Conservation (phyloP, 2,888 invertebrate genomes). For the Neria commutata region DNA sequence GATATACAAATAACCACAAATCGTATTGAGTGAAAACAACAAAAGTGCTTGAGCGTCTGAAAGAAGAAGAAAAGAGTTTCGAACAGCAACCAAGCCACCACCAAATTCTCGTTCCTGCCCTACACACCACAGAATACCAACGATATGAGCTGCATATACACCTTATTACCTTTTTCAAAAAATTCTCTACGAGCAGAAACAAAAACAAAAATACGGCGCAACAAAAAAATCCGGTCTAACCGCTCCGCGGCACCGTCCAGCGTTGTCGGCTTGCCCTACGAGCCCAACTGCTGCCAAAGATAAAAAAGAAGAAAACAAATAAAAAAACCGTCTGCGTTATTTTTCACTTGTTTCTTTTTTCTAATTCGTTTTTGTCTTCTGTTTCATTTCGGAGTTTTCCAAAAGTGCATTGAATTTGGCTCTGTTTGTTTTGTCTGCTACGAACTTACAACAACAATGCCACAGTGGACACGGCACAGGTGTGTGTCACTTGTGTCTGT, state of each 20-base stretch:
- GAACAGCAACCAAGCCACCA: too few relatives aligned
- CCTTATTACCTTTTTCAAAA: neutral
- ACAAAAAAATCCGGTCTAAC: slow-evolving; percentile 55
- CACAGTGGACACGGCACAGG: too few relatives aligned
- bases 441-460: neutral
- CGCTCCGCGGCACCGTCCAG: slow-evolving; percentile 33
- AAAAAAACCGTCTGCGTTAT: neutral
- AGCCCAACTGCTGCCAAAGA: slow-evolving; percentile 13
- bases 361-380: neutral
- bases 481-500: too few relatives aligned
- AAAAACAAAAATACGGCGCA: slow-evolving; percentile 38
- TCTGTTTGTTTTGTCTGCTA: neutral
- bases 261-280: slow-evolving; percentile 10
- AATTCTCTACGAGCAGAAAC: slow-evolving; percentile 23
- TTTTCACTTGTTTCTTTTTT: neutral
- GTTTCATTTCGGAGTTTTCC: slow-evolving; percentile 2
- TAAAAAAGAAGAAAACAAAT: too few relatives aligned
- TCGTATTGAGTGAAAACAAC: too few relatives aligned
- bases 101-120: too few relatives aligned
- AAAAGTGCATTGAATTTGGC: slow-evolving; percentile 13
- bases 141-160: too few relatives aligned
- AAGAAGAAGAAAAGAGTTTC: too few relatives aligned
- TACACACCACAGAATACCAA: too few relatives aligned
- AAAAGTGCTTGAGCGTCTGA: too few relatives aligned
- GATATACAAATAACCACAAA: too few relatives aligned